Percentiles rank a stretch among this genome's conserved stretches.
phyloP scores from a whole-genome alignment of 2,113 vertebrate species.

The Lontra canadensis region DNA sequence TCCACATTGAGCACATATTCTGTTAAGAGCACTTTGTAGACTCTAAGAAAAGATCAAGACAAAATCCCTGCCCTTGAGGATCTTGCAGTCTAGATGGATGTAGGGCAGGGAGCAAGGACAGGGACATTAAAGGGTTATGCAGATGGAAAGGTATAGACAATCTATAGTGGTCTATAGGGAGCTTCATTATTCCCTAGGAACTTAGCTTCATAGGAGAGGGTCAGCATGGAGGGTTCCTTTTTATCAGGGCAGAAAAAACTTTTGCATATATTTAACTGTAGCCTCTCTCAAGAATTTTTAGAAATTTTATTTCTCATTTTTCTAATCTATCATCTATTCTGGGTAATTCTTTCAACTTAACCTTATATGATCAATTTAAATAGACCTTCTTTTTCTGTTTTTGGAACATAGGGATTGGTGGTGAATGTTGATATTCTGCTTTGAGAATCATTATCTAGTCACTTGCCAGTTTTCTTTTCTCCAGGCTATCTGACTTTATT shows the following conservation, averaged over 20 bases:
- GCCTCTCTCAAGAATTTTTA: background rate
- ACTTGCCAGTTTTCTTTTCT: background rate
- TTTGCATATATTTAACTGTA: background rate
- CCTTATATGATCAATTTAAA: background rate
- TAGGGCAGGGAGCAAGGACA: background rate
- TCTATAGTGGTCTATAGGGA: background rate
- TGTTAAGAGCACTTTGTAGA: background rate
- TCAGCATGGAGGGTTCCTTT: background rate
- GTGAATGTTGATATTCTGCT: background rate
- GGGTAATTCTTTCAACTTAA: constrained; percentile 12
- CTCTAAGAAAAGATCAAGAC: background rate
- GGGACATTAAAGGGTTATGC: background rate
- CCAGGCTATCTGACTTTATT: background rate
- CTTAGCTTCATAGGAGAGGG: background rate
- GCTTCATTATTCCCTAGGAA: background rate
- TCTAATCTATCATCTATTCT: background rate
- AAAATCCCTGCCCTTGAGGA: background rate
- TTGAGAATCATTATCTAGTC: background rate
- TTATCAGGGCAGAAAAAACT: background rate
- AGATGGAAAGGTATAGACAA: background rate
- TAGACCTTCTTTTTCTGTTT: background rate
- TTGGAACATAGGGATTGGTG: background rate
- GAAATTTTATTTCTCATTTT: background rate
- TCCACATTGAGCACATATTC: background rate
- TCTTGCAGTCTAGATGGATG: background rate